phyloP scores from a whole-genome alignment of 2,797 vertebrate genomes.

The Lepilemur septentrionalis region DNA sequence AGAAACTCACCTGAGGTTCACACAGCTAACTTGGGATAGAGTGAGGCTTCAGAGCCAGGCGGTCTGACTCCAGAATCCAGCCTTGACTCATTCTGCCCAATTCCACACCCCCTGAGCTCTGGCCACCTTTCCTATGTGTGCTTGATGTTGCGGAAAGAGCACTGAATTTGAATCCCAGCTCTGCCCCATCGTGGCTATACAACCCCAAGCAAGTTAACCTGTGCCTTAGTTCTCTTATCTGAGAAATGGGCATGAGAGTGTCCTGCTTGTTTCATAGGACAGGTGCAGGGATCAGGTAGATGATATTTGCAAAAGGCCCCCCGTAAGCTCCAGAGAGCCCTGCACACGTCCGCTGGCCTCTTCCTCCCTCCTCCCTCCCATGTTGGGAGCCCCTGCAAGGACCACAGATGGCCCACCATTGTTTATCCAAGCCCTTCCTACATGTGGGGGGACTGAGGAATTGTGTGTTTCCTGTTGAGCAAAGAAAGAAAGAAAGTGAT shows the following conservation, averaged over 20 bases:
- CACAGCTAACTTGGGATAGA: not conserved
- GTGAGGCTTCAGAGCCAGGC: not conserved
- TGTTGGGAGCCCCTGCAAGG: not conserved
- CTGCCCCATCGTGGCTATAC: not conserved
- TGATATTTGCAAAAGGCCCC: not conserved
- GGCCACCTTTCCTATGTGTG: not conserved
- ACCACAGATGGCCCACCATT: not conserved
- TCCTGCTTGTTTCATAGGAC: not conserved
- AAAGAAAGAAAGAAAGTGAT: not conserved
- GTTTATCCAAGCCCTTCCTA: not conserved
- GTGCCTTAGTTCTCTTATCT: not conserved
- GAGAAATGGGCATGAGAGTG: not conserved
- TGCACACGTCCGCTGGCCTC: no score
- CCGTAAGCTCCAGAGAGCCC: not conserved
- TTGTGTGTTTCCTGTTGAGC: not conserved
- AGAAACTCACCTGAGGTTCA: not conserved
- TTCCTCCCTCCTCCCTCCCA: not conserved
- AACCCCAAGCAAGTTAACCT: not conserved
- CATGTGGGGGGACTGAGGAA: not conserved
- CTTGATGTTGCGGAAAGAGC: not conserved
- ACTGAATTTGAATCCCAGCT: not conserved
- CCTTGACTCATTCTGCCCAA: not conserved
- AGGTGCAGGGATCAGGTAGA: not conserved
- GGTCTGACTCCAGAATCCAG: not conserved
- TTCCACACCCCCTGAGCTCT: not conserved